phyloP scores from a whole-genome alignment of 2,113 vertebrate species.

The Scartelaos histophorus region DNA sequence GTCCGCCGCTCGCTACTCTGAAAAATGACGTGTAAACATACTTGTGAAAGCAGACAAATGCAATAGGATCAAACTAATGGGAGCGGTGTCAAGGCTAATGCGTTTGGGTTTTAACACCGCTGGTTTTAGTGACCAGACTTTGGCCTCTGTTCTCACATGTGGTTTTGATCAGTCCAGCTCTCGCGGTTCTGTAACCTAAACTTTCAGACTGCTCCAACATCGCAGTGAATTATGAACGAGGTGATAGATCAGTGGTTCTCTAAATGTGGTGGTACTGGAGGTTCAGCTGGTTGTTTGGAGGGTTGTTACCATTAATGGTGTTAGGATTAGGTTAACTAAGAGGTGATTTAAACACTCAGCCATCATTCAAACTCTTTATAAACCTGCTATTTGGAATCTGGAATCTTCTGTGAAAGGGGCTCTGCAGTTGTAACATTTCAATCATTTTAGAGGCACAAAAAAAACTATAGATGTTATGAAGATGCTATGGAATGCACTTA shows the following conservation, averaged over 20 bases:
- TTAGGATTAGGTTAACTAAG: no score
- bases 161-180: constrained; percentile 53
- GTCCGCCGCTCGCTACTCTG: constrained; percentile 21
- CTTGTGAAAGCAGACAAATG: constrained; percentile 57
- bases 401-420: not conserved
- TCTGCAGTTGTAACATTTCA: not conserved
- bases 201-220: constrained; percentile 52
- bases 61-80: constrained; percentile 53
- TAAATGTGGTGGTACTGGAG: not conserved
- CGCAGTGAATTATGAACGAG: constrained; percentile 55
- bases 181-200: constrained; percentile 45
- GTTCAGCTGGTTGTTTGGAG: not conserved
- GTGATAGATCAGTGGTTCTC: constrained; percentile 22
- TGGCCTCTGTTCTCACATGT: constrained; percentile 48
- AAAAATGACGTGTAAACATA: constrained; percentile 52
- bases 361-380: not conserved
- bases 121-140: constrained; percentile 53
- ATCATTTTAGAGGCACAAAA: not conserved
- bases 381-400: not conserved
- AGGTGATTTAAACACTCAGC: no score
- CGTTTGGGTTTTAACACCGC: constrained; percentile 50
- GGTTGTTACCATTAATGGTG: no score
- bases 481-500: constrained; percentile 29
- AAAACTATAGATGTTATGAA: constrained; percentile 42
- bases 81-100: constrained; percentile 53